phyloP scores from a whole-genome alignment of 2,113 vertebrate species.

The Apteryx mantelli region DNA sequence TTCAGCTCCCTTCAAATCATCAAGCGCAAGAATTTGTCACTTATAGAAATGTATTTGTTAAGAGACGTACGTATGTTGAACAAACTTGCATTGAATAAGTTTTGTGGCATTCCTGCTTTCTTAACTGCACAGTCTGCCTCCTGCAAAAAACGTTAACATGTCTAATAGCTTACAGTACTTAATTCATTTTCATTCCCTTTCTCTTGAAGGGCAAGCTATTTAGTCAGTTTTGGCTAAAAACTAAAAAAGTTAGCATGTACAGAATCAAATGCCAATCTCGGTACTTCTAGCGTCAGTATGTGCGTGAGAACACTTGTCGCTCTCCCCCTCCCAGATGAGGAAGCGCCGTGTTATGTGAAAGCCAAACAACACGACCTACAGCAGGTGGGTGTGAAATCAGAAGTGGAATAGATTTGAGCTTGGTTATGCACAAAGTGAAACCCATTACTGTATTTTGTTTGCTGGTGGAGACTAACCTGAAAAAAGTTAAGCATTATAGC shows the following conservation, averaged over 20 bases:
- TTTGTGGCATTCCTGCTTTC: not conserved
- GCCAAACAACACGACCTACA: not conserved
- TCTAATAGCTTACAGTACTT: not conserved
- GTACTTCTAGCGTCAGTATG: not conserved
- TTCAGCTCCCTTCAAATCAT: not conserved
- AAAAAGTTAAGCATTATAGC: not conserved
- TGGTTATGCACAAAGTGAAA: not conserved
- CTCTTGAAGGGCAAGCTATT: not conserved
- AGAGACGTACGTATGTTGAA: not conserved
- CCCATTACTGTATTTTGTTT: not conserved
- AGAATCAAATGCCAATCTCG: accelerated
- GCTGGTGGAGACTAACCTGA: not conserved
- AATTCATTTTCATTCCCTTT: not conserved
- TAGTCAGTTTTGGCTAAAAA: not conserved
- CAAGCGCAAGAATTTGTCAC: not conserved
- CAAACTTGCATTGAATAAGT: not conserved
- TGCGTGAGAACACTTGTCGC: not conserved
- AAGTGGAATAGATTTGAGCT: not conserved
- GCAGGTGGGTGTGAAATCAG: not conserved
- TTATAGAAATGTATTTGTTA: not conserved
- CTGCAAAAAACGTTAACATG: not conserved
- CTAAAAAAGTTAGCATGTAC: not conserved
- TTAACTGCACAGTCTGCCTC: not conserved
- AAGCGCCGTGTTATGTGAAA: not conserved
- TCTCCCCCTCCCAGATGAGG: not conserved